Conservation (phyloP, 2,113 vertebrate species). For the Alligator mississippiensis region DNA sequence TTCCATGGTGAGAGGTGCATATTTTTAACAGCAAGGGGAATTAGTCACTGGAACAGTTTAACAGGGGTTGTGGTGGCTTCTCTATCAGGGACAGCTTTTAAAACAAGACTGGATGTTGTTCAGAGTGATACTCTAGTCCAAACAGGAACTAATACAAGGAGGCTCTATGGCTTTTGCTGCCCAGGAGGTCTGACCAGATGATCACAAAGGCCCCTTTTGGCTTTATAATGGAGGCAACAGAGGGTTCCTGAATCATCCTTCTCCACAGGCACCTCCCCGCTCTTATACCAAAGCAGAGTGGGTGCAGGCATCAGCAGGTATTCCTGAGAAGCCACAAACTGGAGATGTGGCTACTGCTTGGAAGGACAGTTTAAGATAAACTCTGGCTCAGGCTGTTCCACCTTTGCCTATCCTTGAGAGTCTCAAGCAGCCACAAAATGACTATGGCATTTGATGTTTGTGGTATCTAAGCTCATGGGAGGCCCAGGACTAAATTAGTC, state of each 20-base stretch:
- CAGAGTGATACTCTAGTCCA: neutral
- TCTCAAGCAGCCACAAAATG: neutral
- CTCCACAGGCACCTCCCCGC: neutral
- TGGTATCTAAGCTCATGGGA: neutral
- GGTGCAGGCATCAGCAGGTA: neutral
- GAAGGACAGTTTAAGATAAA: neutral
- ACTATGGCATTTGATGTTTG: fast-evolving
- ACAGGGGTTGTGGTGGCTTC: neutral
- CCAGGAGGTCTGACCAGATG: neutral
- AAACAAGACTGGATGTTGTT: neutral
- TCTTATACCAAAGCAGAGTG: neutral
- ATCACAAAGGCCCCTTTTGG: neutral
- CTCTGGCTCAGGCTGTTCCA: fast-evolving
- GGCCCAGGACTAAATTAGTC: neutral
- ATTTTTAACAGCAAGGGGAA: neutral
- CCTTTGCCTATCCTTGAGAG: neutral
- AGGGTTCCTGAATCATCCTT: neutral
- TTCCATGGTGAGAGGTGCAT: too few relatives aligned
- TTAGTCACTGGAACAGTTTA: neutral
- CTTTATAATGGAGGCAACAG: neutral
- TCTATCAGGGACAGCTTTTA: neutral
- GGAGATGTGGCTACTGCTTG: neutral
- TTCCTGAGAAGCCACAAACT: neutral
- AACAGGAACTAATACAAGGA: neutral
- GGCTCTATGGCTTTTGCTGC: fast-evolving